Evolutionary conservation across 2,797 vertebrate species (phyloP), one percentile per base, ranked within the genome.

Genomic region (Melanotaenia parkinsoni): DNA sequence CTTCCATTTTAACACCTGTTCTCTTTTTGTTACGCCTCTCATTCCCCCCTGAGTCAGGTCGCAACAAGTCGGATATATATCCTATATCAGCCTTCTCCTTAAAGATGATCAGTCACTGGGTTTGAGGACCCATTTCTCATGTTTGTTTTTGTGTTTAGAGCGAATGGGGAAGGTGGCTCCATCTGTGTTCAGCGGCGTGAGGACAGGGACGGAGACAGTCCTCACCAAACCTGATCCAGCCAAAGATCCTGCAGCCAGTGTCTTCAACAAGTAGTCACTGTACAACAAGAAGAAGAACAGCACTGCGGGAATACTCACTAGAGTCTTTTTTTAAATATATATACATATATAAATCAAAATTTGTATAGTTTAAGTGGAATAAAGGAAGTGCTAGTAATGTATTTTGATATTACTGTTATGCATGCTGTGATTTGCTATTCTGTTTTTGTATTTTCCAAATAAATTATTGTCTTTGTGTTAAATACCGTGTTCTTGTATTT

Each of bases 141-240:
- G 30, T 32, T 73, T 67, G 14, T 83, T 45, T 81, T 33, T 86
- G 70, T 74, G 70, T 74, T n/a, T 87, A 99, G 97, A 99, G 67
- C 96, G 96, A 65, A 91, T 94, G 74, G 97, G 98, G 1, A 92
- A 92, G 4, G 92, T 91, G 1, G 97, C 98, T 24, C 97, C 97
- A 0, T 99, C 98, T 0, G 80, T 99, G 62, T 99, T 99, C 91
- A 98, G 97, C 69, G 84, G 84, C 0, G 89, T 88, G 74, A 95
- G 96, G 78, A 94, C 96, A 0, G 97, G 97, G 18, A 72, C 79
- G 0, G 98, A 99, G 91, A 99, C 97, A 0, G 96, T 89, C 37
- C 92, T 99, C 56, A 93, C 95, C 33, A 96, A 96, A 51, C 93
- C 95, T 0, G 90, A 91, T 66, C 67, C 91, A 62, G 74, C 86